phyloP scores from a whole-genome alignment of 2,797 vertebrate genomes.

The Babyrousa celebensis region DNA sequence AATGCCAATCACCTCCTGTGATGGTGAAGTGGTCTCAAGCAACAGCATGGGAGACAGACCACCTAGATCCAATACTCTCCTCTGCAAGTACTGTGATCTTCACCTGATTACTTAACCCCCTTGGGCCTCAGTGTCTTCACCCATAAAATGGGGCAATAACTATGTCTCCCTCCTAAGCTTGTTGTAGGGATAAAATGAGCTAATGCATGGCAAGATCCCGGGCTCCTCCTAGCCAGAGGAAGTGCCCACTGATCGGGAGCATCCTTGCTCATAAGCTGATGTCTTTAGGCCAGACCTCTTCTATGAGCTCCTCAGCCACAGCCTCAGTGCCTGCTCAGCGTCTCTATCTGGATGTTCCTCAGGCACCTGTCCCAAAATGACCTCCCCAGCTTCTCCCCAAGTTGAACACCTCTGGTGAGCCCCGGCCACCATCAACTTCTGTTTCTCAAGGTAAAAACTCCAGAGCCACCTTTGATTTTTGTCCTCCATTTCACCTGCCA shows the following conservation, averaged over 20 bases:
- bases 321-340: neutral
- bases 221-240: neutral
- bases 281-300: neutral
- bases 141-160: neutral
- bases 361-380: neutral
- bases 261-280: neutral
- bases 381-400: neutral
- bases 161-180: neutral
- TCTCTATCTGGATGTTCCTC: neutral
- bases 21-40: no score
- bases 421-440: neutral
- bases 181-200: neutral
- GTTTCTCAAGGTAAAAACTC: neutral
- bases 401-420: neutral
- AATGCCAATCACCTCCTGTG: neutral
- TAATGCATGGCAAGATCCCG: neutral
- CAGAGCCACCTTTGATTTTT: neutral
- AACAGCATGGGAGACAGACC: neutral
- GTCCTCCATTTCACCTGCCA: neutral
- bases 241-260: neutral
- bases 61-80: neutral
- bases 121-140: neutral
- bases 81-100: neutral
- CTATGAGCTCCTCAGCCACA: neutral
- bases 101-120: neutral